Evolutionary conservation across 1,140 invertebrate species (phyloP).

Genomic region (Artemia franciscana): DNA sequence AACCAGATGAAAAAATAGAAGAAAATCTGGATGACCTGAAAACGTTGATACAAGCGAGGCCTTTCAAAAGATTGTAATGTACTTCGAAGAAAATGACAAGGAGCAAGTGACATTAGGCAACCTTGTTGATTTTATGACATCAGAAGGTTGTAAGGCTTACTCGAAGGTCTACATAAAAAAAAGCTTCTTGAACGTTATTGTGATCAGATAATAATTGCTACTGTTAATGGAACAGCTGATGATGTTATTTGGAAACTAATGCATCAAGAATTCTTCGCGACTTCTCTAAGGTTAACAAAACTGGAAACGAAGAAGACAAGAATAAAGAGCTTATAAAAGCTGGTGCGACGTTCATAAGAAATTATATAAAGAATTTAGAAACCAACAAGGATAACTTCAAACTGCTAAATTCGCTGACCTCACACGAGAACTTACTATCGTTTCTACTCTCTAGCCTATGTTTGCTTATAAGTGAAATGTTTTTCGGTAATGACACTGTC

Average conservation of each 20-base stretch:
- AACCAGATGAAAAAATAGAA: background rate
- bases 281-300: background rate
- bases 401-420: background rate
- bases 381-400: background rate
- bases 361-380: constrained; percentile 1
- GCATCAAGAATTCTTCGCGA: background rate
- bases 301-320: constrained; percentile 1
- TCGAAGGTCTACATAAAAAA: background rate
- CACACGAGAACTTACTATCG: background rate
- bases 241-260: background rate
- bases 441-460: background rate
- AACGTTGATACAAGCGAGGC: background rate
- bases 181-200: background rate
- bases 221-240: background rate
- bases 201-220: background rate
- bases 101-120: background rate
- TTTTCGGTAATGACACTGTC: background rate
- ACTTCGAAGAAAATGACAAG: background rate
- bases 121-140: background rate
- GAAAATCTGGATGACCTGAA: background rate
- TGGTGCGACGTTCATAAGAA: constrained; percentile 3
- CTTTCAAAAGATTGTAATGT: background rate
- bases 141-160: background rate
- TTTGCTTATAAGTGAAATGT: background rate
- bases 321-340: constrained; percentile 2